Base-by-base conservation (phyloP, 2,113 vertebrate species). In the Phylloscopus trochilus region DNA sequence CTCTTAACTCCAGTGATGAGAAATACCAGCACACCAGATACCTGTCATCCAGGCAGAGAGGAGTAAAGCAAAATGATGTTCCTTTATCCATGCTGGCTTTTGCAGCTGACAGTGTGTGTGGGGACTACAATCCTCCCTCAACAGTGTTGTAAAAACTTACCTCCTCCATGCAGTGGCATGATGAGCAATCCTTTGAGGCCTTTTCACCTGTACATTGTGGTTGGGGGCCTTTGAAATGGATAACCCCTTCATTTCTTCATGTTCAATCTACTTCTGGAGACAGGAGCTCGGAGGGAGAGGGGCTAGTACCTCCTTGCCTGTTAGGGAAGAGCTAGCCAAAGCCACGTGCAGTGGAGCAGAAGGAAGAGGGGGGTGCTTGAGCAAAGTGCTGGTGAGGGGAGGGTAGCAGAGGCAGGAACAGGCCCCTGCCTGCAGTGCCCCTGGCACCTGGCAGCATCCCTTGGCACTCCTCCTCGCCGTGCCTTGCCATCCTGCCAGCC, bases 381-480 rank as follows among this genome's bases (percentile, higher is more conserved):
- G 20, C 7, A 22, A 14, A 21, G 16, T 14, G 27, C 43, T 1
- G 2, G 10, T 3, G n/a, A 49, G 39, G 28, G 27, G 27, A 74
- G 30, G 23, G 0, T 5, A 35, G 46, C 8, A 9, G 31, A 74
- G 46, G 10, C 52, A 46, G 73, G 68, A 58, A 18, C 9, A 30
- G 41, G 11, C 23, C 4, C 27, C 37, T 0, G 0, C 26, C 49
- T 63, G 59, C 74, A 41, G 82, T 18, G 26, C 4, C 30, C 22
- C 20, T 8, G 14, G 21, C 46, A 31, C 60, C 43, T 19, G 49
- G 75, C 52, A 47, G 51, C 19, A 31, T 47, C 58, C 58, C 31
- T 15, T 5, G 74, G 60, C 0, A 4, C 15, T 69, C 37, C 47
- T 67, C 44, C 56, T 63, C 0, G 0, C 27, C 0, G 0, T 68